Percentiles rank a stretch among this genome's conserved stretches.
Conservation (phyloP, 2,888 invertebrate genomes). For the Chymomyza fuscimana region DNA sequence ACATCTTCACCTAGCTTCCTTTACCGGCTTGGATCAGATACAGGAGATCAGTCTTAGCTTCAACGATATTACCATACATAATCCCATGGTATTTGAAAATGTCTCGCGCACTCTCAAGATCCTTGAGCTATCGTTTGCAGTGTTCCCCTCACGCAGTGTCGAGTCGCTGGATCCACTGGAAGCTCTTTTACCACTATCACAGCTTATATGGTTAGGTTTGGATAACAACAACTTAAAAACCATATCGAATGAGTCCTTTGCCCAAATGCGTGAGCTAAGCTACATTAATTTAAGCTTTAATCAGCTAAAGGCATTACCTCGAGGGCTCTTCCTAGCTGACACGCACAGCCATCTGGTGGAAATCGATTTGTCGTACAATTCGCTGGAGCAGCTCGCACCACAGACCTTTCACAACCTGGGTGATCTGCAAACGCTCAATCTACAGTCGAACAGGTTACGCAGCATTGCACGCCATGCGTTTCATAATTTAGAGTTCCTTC, state of each 20-base stretch:
- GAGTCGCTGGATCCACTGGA: conserved; percentile 85
- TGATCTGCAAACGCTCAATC: conserved; percentile 87
- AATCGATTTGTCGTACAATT: conserved; percentile 90
- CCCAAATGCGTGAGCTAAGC: conserved; percentile 85
- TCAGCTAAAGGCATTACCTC: conserved; percentile 86
- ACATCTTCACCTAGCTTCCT: conserved; percentile 85
- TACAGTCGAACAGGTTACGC: conserved; percentile 89
- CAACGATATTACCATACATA: conserved; percentile 91
- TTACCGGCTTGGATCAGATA: conserved; percentile 87
- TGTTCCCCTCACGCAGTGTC: conserved; percentile 83
- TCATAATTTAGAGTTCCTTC: conserved; percentile 87
- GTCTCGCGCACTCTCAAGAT: conserved; percentile 88
- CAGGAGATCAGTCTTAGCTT: conserved; percentile 95
- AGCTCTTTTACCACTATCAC: conserved; percentile 86
- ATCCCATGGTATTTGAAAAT: conserved; percentile 89
- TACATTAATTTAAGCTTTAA: conserved; percentile 94
- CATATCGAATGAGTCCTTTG: conserved; percentile 86
- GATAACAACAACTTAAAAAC: conserved; percentile 92
- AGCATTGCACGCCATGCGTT: conserved; percentile 87
- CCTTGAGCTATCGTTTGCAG: conserved; percentile 91
- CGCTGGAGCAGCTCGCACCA: conserved; percentile 84
- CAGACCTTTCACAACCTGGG: conserved; percentile 87
- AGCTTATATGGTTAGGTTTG: conserved; percentile 90
- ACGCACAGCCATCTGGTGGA: conserved; percentile 88
- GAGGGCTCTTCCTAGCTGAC: conserved; percentile 85